A percentile compares a stretch with the other conserved stretches of the same genome.
Evolutionary conservation across 2,888 invertebrate species (phyloP).

Genomic region (Tiliacea citrago): DNA sequence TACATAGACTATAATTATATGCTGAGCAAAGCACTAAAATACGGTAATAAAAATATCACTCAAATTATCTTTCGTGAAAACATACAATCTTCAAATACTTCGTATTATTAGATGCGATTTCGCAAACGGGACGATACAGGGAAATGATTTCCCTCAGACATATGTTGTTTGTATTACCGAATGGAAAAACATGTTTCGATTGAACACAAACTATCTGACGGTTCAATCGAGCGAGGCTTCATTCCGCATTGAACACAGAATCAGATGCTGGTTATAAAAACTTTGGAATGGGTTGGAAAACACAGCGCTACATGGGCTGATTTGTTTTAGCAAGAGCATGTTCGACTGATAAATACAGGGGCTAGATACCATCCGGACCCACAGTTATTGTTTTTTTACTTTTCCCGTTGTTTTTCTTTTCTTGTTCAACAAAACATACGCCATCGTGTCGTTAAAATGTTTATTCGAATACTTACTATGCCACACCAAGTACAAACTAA

Average conservation of each 20-base stretch:
- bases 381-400: neutral
- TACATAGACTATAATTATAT: neutral
- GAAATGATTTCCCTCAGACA: constrained; percentile 36
- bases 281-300: constrained; percentile 25
- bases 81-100: constrained; percentile 22
- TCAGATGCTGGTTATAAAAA: constrained; percentile 13
- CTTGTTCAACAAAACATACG: neutral
- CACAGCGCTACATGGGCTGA: constrained; percentile 15
- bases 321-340: neutral
- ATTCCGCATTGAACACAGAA: constrained; percentile 21
- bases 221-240: constrained; percentile 37
- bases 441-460: neutral
- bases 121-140: constrained; percentile 9
- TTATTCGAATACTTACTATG: neutral
- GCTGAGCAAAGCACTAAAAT: neutral
- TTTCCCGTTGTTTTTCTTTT: too few relatives aligned
- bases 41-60: constrained; percentile 22
- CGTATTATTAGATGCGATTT: constrained; percentile 17
- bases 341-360: neutral
- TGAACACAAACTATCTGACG: constrained; percentile 39
- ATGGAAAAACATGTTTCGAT: constrained; percentile 51
- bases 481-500: constrained; percentile 4
- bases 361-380: neutral
- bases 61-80: constrained; percentile 30
- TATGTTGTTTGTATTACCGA: constrained; percentile 49